Base-by-base conservation (phyloP, 2,888 invertebrate genomes). In the Crepidodera aurea region DNA sequence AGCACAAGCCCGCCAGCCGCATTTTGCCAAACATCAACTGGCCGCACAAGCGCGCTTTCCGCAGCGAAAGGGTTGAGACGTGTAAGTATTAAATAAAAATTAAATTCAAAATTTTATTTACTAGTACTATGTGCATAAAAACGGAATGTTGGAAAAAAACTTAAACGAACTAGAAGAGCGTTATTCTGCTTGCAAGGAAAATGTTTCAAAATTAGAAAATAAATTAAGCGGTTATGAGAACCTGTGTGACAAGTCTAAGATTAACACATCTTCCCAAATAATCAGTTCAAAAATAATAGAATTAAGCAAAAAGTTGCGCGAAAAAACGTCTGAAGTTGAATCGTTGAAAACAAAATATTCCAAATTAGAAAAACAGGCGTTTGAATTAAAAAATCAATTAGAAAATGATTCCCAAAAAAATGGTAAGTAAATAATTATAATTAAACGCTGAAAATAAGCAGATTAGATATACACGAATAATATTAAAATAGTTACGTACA, bases 201-300 rank as follows among this genome's bases (percentile, higher is more conserved):
- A 66, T 19, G 54, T 68, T 25, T 32, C 54, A 6, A 51, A 71
- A 51, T 39, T 69, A 27, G 84, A 86, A 51, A 71, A 78, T 60
- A 80, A 83, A 69, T 78, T 84, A 34, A 82, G 82, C 67, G 79
- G 84, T 64, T 75, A 82, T 1, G 80, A 80, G 60, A 82, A 79
- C 73, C 81, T 81, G n/a, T 75, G 84, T 15, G 70, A 75, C 1
- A 81, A 67, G 81, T 82, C 82, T 1, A 83, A 83, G 64, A 83
- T 83, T 5, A 80, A 83, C 1, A 82, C 84, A 71, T 82, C 85
- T 0, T 83, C 83, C 4, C 85, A 86, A 22, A 74, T 86, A 6
- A 86, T 86, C 1, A 85, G 86, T 39, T 82, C 84, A n/a, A 89
- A 89, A 80, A 86, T 90, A 61, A 84, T 88, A 0, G 88, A 89